Conservation (phyloP, 2,797 vertebrate genomes). For the Halcyon chelicuti region DNA sequence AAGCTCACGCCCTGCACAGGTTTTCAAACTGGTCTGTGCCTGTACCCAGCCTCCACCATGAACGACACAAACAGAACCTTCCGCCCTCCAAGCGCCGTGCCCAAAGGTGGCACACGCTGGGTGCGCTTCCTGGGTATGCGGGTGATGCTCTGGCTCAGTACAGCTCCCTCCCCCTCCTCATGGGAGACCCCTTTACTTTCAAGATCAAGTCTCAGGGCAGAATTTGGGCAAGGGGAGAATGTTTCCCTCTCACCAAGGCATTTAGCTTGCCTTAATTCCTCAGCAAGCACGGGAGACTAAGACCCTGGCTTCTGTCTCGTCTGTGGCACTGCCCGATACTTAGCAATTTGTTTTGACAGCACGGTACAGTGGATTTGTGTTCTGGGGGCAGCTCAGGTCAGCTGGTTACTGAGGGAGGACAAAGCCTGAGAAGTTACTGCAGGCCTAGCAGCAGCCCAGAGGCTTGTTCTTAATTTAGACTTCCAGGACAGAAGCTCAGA, state of each 20-base stretch:
- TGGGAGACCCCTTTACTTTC: not conserved
- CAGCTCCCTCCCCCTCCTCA: not conserved
- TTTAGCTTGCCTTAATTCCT: not conserved
- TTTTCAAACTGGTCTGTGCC: not conserved
- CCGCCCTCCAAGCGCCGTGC: not conserved
- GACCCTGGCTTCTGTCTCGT: not conserved
- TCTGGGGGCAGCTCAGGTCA: conserved; percentile 54
- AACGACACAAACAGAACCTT: not conserved
- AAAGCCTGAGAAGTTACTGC: conserved; percentile 39
- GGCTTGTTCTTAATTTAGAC: conserved; percentile 63
- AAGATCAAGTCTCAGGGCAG: not conserved
- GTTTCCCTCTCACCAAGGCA: not conserved
- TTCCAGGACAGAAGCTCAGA: conserved; percentile 29
- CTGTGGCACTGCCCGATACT: not conserved
- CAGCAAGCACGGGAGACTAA: not conserved
- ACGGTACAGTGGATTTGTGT: conserved; percentile 5
- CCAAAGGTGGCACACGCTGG: rapidly evolving
- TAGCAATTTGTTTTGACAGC: conserved; percentile 55
- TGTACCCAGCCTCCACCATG: not conserved
- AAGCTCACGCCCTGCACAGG: not conserved
- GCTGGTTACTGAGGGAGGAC: not conserved
- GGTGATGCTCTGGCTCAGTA: not conserved
- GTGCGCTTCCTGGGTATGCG: rapidly evolving
- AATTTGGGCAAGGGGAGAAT: not conserved
- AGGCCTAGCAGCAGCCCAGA: conserved; percentile 35